Conservation (phyloP, 2,797 vertebrate species). For the Falco peregrinus region DNA sequence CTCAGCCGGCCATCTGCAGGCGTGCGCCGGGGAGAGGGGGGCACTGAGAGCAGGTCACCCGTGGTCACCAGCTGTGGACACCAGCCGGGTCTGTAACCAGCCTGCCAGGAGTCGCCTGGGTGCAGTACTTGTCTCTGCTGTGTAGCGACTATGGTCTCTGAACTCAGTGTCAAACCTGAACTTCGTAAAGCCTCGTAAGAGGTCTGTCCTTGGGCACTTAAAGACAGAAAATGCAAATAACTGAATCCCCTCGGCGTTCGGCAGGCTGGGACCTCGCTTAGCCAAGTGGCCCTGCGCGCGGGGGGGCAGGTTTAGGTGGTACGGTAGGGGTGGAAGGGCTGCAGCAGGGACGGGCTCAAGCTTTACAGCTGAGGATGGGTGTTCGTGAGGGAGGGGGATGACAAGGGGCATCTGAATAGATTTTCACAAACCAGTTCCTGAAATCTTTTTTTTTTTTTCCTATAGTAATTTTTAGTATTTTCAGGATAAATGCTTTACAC, state of each 20-base stretch:
- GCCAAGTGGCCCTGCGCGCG: not conserved
- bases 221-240: not conserved
- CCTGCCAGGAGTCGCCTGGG: not conserved
- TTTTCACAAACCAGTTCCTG: not conserved
- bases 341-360: not conserved
- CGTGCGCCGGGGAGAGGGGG: not conserved
- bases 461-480: not conserved
- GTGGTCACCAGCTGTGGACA: too few relatives aligned
- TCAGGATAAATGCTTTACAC: not conserved
- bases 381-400: not conserved
- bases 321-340: not conserved
- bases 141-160: not conserved
- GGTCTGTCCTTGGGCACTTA: not conserved
- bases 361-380: not conserved
- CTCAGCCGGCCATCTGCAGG: not conserved
- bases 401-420: not conserved
- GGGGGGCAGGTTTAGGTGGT: not conserved
- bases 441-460: not conserved
- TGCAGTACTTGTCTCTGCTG: not conserved
- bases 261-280: not conserved
- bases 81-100: not conserved
- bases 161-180: not conserved
- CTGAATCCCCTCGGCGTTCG: not conserved
- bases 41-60: not conserved
- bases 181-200: rapidly evolving